phyloP scores from a whole-genome alignment of 1,140 invertebrate species.

The Macrocentrus cingulum region DNA sequence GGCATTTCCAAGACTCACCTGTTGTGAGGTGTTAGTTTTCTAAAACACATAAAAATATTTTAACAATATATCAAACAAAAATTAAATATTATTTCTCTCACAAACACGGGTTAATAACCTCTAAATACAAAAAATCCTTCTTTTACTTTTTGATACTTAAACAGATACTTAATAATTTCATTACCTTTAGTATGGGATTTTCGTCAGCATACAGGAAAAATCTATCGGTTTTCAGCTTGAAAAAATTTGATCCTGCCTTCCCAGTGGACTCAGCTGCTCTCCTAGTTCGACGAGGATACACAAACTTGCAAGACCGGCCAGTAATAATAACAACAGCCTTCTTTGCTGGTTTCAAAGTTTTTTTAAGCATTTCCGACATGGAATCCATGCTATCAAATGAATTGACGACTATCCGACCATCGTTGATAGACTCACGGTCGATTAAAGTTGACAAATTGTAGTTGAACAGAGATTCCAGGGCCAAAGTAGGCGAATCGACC shows the following conservation, averaged over 20 bases:
- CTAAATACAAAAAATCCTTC: too few relatives aligned
- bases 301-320: constrained; percentile 46
- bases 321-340: constrained; percentile 43
- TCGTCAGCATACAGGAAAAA: constrained; percentile 41
- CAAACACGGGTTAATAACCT: too few relatives aligned
- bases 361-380: constrained; percentile 24
- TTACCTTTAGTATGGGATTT: constrained; percentile 38
- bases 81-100: too few relatives aligned
- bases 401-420: constrained; percentile 36
- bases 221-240: constrained; percentile 20
- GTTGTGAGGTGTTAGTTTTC: too few relatives aligned
- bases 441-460: constrained; percentile 41
- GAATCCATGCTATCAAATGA: constrained; percentile 38
- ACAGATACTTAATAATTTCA: too few relatives aligned
- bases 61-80: too few relatives aligned
- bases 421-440: constrained; percentile 33
- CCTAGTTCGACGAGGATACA: constrained; percentile 38
- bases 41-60: too few relatives aligned
- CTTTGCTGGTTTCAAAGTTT: constrained; percentile 32
- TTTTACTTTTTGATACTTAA: too few relatives aligned
- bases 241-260: constrained; percentile 21
- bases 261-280: constrained; percentile 28
- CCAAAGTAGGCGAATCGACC: constrained; percentile 40
- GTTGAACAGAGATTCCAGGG: constrained; percentile 36
- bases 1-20: too few relatives aligned